Evolutionary conservation across 2,113 vertebrate genomes (phyloP).

Genomic region (Dromiciops gliroides): DNA sequence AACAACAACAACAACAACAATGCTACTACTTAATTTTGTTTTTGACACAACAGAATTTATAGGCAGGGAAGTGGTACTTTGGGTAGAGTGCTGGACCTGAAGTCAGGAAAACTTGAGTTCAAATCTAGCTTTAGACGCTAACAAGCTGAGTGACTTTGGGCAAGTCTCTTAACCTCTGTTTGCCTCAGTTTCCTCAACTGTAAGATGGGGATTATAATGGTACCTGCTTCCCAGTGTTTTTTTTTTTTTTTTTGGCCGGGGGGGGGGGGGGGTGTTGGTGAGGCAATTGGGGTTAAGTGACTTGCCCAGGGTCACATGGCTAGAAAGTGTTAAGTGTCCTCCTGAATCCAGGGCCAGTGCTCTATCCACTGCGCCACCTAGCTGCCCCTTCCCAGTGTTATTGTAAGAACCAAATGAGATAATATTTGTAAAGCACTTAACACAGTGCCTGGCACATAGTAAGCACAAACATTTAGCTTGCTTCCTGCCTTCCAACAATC

Average conservation of each 20-base stretch:
- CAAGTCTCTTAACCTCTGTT: not conserved
- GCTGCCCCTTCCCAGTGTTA: accelerated
- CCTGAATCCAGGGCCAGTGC: too few relatives aligned
- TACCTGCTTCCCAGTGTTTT: not conserved
- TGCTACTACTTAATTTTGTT: not conserved
- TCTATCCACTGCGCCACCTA: too few relatives aligned
- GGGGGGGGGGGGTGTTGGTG: too few relatives aligned
- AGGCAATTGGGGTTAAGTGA: too few relatives aligned
- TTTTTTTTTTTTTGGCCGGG: too few relatives aligned
- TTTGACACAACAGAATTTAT: not conserved
- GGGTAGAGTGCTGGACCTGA: not conserved
- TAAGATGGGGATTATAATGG: not conserved
- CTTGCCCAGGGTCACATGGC: too few relatives aligned
- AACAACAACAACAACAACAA: too few relatives aligned
- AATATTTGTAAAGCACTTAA: not conserved
- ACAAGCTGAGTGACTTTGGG: not conserved
- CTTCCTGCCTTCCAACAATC: not conserved
- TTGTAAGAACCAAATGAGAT: not conserved
- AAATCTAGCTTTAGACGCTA: not conserved
- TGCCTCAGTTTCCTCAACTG: not conserved
- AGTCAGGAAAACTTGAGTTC: not conserved
- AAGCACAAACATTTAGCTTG: not conserved
- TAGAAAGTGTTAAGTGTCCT: too few relatives aligned
- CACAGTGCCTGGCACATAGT: not conserved
- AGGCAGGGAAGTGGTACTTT: not conserved